A percentile compares a stretch with the other conserved stretches of the same genome.
These are phyloP conservation scores for Priocnemis perturbator DNA, from an alignment of 2,888 invertebrate genomes.

Conservation along the genomic window DNA sequence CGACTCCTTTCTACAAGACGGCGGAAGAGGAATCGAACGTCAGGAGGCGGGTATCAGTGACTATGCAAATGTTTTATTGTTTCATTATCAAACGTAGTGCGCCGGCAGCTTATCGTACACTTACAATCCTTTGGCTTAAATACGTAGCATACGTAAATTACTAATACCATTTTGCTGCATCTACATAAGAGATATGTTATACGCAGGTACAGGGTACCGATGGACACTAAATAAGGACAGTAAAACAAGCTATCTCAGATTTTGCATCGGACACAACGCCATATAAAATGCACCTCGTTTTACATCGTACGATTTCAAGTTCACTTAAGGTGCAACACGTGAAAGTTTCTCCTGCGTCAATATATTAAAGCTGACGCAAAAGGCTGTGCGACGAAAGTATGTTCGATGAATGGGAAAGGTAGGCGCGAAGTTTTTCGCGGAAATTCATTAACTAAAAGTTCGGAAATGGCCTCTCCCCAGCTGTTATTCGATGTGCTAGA, in stretches of 20 bases:
- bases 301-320: not conserved
- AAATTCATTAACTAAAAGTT: too few relatives aligned
- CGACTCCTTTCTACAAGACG: too few relatives aligned
- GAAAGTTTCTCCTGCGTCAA: not conserved
- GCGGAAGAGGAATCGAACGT: not conserved
- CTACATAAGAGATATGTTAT: conserved; percentile 56
- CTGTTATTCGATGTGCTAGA: too few relatives aligned
- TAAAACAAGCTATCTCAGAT: conserved; percentile 37
- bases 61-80: conserved; percentile 57
- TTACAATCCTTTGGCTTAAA: conserved; percentile 59
- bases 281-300: conserved; percentile 25
- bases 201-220: conserved; percentile 50
- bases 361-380: not conserved
- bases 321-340: conserved; percentile 2
- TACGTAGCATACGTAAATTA: conserved; percentile 49
- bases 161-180: conserved; percentile 48
- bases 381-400: conserved; percentile 2
- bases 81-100: conserved; percentile 60
- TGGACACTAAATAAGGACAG: conserved; percentile 47
- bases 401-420: not conserved
- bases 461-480: too few relatives aligned
- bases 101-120: conserved; percentile 42
- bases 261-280: conserved; percentile 26
- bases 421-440: too few relatives aligned
- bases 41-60: not conserved